Conservation (phyloP, 2,888 invertebrate genomes). For the Hemicrepidius hirtus region DNA sequence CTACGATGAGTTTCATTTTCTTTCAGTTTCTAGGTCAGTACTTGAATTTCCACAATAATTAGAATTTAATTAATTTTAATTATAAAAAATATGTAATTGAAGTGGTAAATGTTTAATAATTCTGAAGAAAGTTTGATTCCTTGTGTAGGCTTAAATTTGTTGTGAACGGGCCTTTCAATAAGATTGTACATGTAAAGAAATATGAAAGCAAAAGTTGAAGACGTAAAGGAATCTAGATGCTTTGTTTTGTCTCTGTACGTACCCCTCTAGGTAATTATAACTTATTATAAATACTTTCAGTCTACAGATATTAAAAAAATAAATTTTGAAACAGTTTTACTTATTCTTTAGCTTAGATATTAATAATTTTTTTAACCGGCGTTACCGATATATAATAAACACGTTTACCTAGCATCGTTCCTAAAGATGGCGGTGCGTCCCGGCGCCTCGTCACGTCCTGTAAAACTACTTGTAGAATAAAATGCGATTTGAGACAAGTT, state of each 20-base stretch:
- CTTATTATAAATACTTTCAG: background rate
- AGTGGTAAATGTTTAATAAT: too few relatives aligned
- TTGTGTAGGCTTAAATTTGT: background rate
- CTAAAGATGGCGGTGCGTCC: slow-evolving; percentile 29
- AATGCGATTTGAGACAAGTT: slow-evolving; percentile 30
- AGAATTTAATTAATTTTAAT: too few relatives aligned
- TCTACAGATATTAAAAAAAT: background rate
- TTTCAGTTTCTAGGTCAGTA: too few relatives aligned
- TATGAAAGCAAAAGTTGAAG: slow-evolving; percentile 20
- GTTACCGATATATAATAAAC: slow-evolving; percentile 19
- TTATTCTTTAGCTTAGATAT: background rate
- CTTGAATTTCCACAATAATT: too few relatives aligned
- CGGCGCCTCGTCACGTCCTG: slow-evolving; percentile 32
- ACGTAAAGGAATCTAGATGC: slow-evolving; percentile 15
- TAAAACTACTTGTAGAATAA: slow-evolving; percentile 24
- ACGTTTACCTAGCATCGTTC: slow-evolving; percentile 11
- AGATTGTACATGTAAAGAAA: slow-evolving; percentile 16
- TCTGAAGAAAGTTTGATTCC: too few relatives aligned
- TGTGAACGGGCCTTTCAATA: slow-evolving; percentile 21
- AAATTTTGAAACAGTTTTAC: background rate
- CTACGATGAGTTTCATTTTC: too few relatives aligned
- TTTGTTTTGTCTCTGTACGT: background rate
- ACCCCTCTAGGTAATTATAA: slow-evolving; percentile 12
- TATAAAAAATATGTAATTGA: too few relatives aligned
- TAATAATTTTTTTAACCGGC: slow-evolving; percentile 6